phyloP scores from a whole-genome alignment of 2,888 invertebrate genomes.

The Nymphalis urticae region DNA sequence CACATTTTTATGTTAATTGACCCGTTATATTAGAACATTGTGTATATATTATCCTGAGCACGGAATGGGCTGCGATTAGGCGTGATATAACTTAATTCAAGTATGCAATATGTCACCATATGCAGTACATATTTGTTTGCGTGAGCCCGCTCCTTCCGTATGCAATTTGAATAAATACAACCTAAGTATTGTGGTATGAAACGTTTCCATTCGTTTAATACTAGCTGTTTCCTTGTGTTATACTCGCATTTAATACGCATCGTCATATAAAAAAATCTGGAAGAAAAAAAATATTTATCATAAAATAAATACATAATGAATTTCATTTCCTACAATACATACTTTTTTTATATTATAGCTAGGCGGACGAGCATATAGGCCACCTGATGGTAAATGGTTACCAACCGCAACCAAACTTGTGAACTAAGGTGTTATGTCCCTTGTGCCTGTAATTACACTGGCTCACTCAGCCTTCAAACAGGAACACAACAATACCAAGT shows the following conservation, averaged over 20 bases:
- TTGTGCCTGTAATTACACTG: too few relatives aligned
- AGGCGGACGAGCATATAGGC: too few relatives aligned
- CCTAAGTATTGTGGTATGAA: slow-evolving; percentile 27
- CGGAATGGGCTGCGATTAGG: slow-evolving; percentile 27
- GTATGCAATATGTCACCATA: slow-evolving; percentile 30
- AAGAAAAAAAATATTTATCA: too few relatives aligned
- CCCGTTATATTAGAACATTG: neutral
- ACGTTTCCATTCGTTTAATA: slow-evolving; percentile 22
- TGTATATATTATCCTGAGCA: slow-evolving; percentile 18
- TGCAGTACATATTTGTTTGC: slow-evolving; percentile 30
- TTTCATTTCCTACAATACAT: too few relatives aligned
- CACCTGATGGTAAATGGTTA: too few relatives aligned
- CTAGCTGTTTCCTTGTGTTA: slow-evolving; percentile 1
- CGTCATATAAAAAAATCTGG: neutral
- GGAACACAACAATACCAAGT: too few relatives aligned
- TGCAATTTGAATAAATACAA: slow-evolving; percentile 33
- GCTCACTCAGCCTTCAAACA: too few relatives aligned
- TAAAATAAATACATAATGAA: too few relatives aligned
- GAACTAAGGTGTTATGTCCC: too few relatives aligned
- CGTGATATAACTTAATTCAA: slow-evolving; percentile 30
- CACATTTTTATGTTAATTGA: neutral
- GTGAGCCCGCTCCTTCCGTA: slow-evolving; percentile 26
- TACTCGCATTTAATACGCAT: neutral
- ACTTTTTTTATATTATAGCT: too few relatives aligned
- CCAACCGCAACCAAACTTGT: too few relatives aligned